Conservation (phyloP, 2,888 invertebrate genomes). For the Osmoderma eremita region DNA sequence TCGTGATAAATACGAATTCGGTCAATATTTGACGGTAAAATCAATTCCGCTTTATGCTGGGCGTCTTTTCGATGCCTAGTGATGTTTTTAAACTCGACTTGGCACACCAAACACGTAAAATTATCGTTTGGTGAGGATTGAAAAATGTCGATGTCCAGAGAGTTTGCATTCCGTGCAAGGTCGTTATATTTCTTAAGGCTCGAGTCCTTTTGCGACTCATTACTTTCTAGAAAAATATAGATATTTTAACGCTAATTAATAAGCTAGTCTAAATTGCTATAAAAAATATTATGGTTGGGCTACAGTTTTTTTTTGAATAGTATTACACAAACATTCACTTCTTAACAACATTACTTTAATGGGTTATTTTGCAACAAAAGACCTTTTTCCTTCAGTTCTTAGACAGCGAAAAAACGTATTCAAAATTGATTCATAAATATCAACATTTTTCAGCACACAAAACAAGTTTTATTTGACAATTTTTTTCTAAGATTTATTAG, state of each 20-base stretch:
- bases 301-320: not conserved
- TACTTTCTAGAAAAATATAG: not conserved
- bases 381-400: no score
- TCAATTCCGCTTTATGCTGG: not conserved
- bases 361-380: no score
- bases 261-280: not conserved
- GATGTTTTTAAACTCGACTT: not conserved
- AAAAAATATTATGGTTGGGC: no score
- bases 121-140: not conserved
- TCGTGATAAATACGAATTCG: slow-evolving; percentile 6
- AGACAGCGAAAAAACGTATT: no score
- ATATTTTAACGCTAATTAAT: slow-evolving; percentile 1
- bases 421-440: no score
- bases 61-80: not conserved
- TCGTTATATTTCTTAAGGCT: slow-evolving; percentile 7
- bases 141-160: slow-evolving; percentile 6
- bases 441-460: no score
- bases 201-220: not conserved
- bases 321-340: no score
- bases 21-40: not conserved
- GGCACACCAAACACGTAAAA: slow-evolving; percentile 11
- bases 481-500: no score
- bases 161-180: not conserved
- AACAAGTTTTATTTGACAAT: no score
- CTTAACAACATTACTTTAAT: no score